Evolutionary conservation across 2,113 vertebrate species (phyloP).

Genomic region (Candoia aspera): DNA sequence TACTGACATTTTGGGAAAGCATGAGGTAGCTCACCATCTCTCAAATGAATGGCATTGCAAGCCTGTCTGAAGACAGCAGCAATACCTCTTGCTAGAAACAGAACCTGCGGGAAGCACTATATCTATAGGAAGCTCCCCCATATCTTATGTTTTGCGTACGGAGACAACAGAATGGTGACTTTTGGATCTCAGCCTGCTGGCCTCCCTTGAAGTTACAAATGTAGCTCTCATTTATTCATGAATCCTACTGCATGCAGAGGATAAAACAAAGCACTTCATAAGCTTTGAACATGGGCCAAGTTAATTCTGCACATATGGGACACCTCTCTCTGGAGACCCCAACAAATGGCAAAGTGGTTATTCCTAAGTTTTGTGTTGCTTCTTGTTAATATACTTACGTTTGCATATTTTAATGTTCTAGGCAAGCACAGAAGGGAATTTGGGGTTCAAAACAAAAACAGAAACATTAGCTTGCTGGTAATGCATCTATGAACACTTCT

Average conservation of each 20-base stretch:
- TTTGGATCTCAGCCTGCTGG: constrained; percentile 20
- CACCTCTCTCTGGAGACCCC: constrained; percentile 39
- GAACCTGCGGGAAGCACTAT: not conserved
- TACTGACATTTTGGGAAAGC: not conserved
- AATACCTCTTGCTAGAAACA: not conserved
- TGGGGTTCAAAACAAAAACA: not conserved
- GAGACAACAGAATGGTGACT: not conserved
- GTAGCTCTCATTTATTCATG: constrained; percentile 34
- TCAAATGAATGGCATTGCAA: not conserved
- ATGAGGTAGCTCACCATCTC: not conserved
- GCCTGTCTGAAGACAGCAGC: not conserved
- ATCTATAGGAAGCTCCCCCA: not conserved
- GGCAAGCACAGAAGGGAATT: not conserved
- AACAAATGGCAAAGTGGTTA: constrained; percentile 17
- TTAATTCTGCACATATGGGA: constrained; percentile 44
- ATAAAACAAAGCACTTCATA: constrained; percentile 49
- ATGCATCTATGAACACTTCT: not conserved
- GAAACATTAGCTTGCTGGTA: not conserved
- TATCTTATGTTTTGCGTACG: not conserved
- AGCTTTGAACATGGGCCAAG: constrained; percentile 45
- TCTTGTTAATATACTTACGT: constrained; percentile 17
- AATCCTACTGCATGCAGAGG: constrained; percentile 39
- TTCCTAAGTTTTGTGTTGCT: not conserved
- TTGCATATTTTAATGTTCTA: not conserved
- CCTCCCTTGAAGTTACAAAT: constrained; percentile 43